Conservation (phyloP, 2,113 vertebrate species). For the Chloroceryle aenea region DNA sequence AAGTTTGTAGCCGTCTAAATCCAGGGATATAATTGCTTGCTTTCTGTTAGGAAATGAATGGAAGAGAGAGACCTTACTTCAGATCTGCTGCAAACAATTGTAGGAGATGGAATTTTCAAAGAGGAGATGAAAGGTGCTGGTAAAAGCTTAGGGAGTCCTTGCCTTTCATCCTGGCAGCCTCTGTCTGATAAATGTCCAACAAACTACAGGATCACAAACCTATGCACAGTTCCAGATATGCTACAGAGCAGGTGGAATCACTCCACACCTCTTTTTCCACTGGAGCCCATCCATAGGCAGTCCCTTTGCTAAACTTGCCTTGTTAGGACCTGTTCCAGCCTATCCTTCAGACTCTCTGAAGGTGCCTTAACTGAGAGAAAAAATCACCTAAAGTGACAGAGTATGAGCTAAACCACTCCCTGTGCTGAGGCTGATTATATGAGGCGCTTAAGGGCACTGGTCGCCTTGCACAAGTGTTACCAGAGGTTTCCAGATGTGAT, state of each 20-base stretch:
- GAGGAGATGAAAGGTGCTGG: background rate
- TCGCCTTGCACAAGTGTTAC: background rate
- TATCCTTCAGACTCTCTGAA: background rate
- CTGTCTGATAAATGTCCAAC: background rate
- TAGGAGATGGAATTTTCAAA: background rate
- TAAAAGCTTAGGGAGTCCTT: background rate
- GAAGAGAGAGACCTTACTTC: fast-evolving
- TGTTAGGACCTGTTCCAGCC: background rate
- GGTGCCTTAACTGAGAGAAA: background rate
- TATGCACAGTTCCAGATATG: background rate
- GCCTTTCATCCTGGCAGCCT: background rate
- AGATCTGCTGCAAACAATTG: background rate
- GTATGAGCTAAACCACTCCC: background rate
- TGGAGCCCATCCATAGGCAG: background rate
- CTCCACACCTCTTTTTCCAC: fast-evolving
- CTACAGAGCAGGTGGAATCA: background rate
- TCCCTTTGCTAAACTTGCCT: background rate
- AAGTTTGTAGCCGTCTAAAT: background rate
- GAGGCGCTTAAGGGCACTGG: background rate
- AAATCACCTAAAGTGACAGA: background rate
- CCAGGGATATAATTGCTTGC: fast-evolving
- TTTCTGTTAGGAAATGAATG: background rate
- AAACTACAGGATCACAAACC: background rate
- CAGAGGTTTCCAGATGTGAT: background rate
- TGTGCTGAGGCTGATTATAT: background rate